Base-by-base conservation (phyloP, 2,888 invertebrate species). In the Drosophila kanekoi region DNA sequence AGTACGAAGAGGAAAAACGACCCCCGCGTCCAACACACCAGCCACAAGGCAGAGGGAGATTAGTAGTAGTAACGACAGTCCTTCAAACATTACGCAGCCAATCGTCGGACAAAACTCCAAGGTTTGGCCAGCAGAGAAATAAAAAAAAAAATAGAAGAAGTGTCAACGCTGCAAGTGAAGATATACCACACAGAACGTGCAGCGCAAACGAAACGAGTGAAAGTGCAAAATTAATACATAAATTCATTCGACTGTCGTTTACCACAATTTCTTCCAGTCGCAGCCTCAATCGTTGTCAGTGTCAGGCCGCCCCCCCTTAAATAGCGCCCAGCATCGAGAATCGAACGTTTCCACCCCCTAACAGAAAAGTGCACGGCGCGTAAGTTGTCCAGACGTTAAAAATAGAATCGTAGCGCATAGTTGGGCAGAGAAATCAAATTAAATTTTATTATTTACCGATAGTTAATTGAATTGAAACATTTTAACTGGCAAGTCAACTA, bases 61-160 rank as follows among this genome's bases (percentile, higher is more conserved):
- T 82, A 83, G 87, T 77, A 83, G 81, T 83, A 86, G 82, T 86
- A 86, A 86, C 87, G 82, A 72, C 84, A 83, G 82, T 86, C 82
- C 87, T 83, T 87, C 83, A 84, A 79, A 72, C 79, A 84, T 77
- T 83, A 86, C 82, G 82, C 87, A 86, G 84, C 56, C 81, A 73
- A 61, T 58, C 61, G 78, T 52, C 65, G 64, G 57, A 45, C 41
- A 48, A 49, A 56, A 69, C 62, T 58, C 58, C 81, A 83, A 83
- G 82, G 84, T 81, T 80, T 63, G 63, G 57, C 54, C 43, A 72
- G 14, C 43, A 44, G 54, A 40, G 40, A 52, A 40, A n/a, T 58
- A 68, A 62, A 53, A 57, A 72, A 74, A 47, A 52, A 52, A 61
- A 51, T 48, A 65, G 51, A 48, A 56, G 49, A 65, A 68, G 52